Percentiles rank a stretch among this genome's conserved stretches.
These are phyloP conservation scores for Dallia pectoralis DNA, from an alignment of 2,797 vertebrate species.

Conservation along the genomic window DNA sequence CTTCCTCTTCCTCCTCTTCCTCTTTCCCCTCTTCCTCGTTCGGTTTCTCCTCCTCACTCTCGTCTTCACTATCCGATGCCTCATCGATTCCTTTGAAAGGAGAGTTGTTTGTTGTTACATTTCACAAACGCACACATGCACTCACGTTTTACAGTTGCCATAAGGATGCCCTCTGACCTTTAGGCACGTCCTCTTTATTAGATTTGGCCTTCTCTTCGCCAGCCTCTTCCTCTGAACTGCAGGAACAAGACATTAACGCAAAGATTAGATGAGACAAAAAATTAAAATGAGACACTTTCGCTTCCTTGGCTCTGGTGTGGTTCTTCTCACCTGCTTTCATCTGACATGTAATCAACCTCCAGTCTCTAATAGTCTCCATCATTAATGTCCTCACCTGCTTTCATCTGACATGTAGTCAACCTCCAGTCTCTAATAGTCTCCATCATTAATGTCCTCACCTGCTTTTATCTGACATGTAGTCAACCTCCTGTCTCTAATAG, in stretches of 20 bases:
- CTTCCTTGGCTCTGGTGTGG: background rate
- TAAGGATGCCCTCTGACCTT: slow-evolving; percentile 65
- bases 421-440: slow-evolving; percentile 89
- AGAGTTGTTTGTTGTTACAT: too few relatives aligned
- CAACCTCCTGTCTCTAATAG: slow-evolving; percentile 90
- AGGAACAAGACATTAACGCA: slow-evolving; percentile 46
- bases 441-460: slow-evolving; percentile 84
- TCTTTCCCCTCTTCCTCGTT: slow-evolving; percentile 84
- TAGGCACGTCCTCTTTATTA: slow-evolving; percentile 78
- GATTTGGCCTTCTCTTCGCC: slow-evolving; percentile 66
- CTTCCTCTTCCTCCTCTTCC: slow-evolving; percentile 87
- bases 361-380: slow-evolving; percentile 80
- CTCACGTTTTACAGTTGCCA: background rate
- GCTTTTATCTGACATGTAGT: slow-evolving; percentile 92
- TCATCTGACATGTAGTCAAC: slow-evolving; percentile 94
- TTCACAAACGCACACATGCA: too few relatives aligned
- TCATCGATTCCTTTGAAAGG: slow-evolving; percentile 79
- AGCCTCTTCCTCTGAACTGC: slow-evolving; percentile 77
- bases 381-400: slow-evolving; percentile 77
- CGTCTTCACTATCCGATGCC: slow-evolving; percentile 86
- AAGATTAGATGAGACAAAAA: too few relatives aligned
- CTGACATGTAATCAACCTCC: slow-evolving; percentile 83
- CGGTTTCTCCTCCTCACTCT: slow-evolving; percentile 89
- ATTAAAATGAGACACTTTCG: too few relatives aligned
- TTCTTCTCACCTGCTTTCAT: slow-evolving; percentile 67